Evolutionary conservation across 2,113 vertebrate genomes (phyloP), one percentile per base, ranked within the genome.

Genomic region (Gobius niger): DNA sequence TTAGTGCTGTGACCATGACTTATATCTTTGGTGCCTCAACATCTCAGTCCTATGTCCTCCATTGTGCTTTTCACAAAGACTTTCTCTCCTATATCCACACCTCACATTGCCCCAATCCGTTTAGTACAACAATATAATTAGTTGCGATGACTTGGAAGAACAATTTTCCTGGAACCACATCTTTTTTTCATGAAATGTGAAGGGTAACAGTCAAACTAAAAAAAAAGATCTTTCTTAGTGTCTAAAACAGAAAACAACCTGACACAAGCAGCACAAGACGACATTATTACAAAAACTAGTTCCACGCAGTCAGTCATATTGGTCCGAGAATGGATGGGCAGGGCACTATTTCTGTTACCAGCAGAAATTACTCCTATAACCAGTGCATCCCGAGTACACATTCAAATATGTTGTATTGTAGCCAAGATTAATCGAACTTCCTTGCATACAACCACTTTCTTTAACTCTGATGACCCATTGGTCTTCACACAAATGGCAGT

Each of bases 281-380:
- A 68, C 60, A 72, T 52, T 56, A 69, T 24, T 16, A 65, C n/a
- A 73, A 75, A 71, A 53, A 34, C 19, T 15, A 61, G 19, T 66
- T 54, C 15, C 46, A 69, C 61, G 70, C 42, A 50, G 77, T 68
- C 52, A 52, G 67, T 68, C 75, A 64, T 60, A 56, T 86, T 90
- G 85, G 88, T 90, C 85, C 78, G 68, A 68, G 49, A 52, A 18
- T 70, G 64, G 60, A 72, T 63, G 65, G 64, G 61, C 9, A 7
- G 18, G 56, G 71, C 53, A 78, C 24, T 69, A 90, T 88, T 91
- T 92, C 91, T 80, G 87, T 82, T 90, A 88, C 89, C 91, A 88
- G 91, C 91, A 92, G 89, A 91, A 91, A 92, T 83, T 14, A 76
- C 42, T 12, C 51, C 44, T 60, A 41, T 16, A 41, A 70, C 24